Percentiles rank a stretch among this genome's conserved stretches.
Evolutionary conservation across 2,797 vertebrate species (phyloP).

Genomic region (Sebastes miniatus): DNA sequence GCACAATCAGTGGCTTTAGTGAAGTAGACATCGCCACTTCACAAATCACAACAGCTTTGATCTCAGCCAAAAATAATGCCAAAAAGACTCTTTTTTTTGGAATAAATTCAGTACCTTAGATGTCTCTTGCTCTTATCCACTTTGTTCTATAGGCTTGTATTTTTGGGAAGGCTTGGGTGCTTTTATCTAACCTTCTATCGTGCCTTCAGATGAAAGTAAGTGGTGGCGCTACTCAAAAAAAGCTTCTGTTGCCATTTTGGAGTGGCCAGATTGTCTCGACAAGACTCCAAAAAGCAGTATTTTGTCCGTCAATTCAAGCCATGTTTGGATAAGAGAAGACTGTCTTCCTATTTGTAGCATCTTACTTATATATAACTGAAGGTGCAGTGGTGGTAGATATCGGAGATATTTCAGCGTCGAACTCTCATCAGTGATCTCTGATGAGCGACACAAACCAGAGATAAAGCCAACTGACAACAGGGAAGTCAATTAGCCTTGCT

Average conservation of each 20-base stretch:
- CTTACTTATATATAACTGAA: background rate
- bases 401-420: background rate
- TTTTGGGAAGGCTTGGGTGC: constrained; percentile 75
- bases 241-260: constrained; percentile 70
- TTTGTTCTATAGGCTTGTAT: constrained; percentile 81
- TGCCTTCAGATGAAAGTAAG: constrained; percentile 83
- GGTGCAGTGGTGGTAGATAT: background rate
- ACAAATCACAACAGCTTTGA: constrained; percentile 79
- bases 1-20: constrained; percentile 57
- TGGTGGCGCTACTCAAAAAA: constrained; percentile 56
- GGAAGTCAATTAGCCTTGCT: constrained; percentile 55
- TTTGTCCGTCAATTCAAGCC: constrained; percentile 25
- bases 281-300: constrained; percentile 24
- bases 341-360: background rate
- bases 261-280: constrained; percentile 59
- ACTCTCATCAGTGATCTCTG: constrained; percentile 39
- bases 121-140: constrained; percentile 79
- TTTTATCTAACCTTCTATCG: constrained; percentile 87
- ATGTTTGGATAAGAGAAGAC: constrained; percentile 29
- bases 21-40: constrained; percentile 54
- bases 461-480: constrained; percentile 48
- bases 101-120: constrained; percentile 84
- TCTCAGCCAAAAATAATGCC: constrained; percentile 77
- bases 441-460: constrained; percentile 30
- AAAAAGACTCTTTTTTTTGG: constrained; percentile 68